Base-by-base conservation (phyloP, 2,888 invertebrate species). In the Neocrepidodera transversa region DNA sequence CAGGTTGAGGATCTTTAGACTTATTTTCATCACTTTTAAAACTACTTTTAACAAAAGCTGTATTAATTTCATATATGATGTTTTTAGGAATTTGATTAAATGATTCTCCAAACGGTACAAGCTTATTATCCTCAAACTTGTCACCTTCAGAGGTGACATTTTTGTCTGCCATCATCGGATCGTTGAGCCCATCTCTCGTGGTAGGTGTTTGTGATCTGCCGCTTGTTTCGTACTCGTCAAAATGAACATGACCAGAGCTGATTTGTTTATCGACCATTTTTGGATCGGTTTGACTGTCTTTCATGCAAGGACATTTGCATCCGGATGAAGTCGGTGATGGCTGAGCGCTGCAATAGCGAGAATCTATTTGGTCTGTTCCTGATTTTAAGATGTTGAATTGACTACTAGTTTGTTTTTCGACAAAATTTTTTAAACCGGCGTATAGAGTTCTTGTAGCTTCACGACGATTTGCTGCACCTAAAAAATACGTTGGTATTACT, bases 341-440 rank as follows among this genome's bases (percentile, higher is more conserved):
- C 38, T 3, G n/a, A 10, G 14, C 16, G 14, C 11, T 11, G 11
- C n/a, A 23, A 11, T 8, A 17, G 1, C 4, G 28, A 13, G 30
- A 30, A 7, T 32, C 45, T 13, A 11, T 36, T 17, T 38, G 26
- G 1, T 42, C n/a, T 3, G n/a, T 3, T 4, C 10, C 30, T 2
- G 38, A 18, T 16, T 3, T 20, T 40, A 51, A 38, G 6, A 64
- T 49, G 7, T 55, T 52, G 38, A 61, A 58, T 42, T 58, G 56
- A 23, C 68, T 67, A 32, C 68, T 67, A 8, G n/a, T 42, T 6
- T 59, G 55, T 23, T 61, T 58, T 36, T 60, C 14, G 7, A 58
- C 58, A 50, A 64, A 65, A 1, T 52, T 42, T 13, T 57, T 50
- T 3, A 63, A 52, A 14, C 55, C 63, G 2, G 62, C 40, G 1